These are phyloP conservation scores for Cryptoblepharus egeriae DNA, from an alignment of 2,797 vertebrate genomes.

Conservation along the genomic window DNA sequence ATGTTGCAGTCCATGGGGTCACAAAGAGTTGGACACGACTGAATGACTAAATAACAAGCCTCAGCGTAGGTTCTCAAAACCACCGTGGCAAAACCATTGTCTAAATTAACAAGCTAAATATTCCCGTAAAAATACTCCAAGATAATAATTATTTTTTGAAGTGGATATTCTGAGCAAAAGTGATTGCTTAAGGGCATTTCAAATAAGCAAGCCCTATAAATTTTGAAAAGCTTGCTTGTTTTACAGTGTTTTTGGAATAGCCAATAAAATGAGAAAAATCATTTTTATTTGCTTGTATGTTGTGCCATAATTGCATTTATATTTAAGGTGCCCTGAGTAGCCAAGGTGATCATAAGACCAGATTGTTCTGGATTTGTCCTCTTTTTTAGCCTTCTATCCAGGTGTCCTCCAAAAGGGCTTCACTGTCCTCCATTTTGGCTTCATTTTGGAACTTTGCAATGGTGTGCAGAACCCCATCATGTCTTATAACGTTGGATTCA, in stretches of 20 bases:
- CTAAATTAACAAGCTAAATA: background rate
- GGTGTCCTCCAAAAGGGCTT: no score
- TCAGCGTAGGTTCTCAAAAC: no score
- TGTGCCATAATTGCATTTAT: conserved; percentile 9
- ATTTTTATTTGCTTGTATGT: conserved; percentile 19
- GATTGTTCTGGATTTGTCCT: no score
- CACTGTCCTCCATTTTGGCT: no score
- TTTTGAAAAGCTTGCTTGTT: conserved; percentile 19
- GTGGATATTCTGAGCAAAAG: conserved; percentile 20
- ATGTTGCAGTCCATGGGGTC: no score
- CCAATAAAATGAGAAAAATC: background rate
- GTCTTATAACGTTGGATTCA: no score
- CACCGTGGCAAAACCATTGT: background rate
- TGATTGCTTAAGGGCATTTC: conserved; percentile 5
- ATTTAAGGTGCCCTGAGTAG: background rate
- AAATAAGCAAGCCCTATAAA: background rate
- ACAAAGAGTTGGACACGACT: no score
- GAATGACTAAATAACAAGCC: no score
- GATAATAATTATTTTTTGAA: conserved; percentile 35
- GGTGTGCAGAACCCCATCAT: no score
- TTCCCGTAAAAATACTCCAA: background rate
- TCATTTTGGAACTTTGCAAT: no score
- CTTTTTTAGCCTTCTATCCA: no score
- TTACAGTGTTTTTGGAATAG: background rate
- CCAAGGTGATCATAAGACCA: no score